A percentile compares a stretch with the other conserved stretches of the same genome.
These are phyloP conservation scores for Eupeodes latifasciatus DNA, from an alignment of 2,888 invertebrate species.

Conservation along the genomic window DNA sequence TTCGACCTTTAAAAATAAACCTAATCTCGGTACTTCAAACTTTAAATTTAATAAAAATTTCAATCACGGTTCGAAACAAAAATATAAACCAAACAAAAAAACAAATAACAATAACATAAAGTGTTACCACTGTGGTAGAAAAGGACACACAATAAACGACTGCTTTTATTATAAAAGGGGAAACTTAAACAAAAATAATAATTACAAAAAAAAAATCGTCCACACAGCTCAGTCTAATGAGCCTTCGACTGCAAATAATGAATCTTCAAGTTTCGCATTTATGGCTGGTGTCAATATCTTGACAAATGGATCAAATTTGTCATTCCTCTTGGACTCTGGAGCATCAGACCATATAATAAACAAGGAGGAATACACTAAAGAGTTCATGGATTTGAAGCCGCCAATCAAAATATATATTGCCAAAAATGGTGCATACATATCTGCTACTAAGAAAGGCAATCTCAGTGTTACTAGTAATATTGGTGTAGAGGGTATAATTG, in stretches of 20 bases:
- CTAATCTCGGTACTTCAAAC: too few relatives aligned
- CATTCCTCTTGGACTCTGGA: slow-evolving; percentile 49
- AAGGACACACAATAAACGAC: slow-evolving; percentile 78
- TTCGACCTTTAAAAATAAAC: too few relatives aligned
- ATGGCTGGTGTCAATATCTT: slow-evolving; percentile 24
- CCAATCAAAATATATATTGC: slow-evolving; percentile 58
- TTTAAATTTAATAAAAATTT: too few relatives aligned
- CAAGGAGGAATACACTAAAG: slow-evolving; percentile 38
- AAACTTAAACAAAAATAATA: slow-evolving; percentile 22
- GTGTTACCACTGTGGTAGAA: slow-evolving; percentile 79
- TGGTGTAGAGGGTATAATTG: slow-evolving; percentile 71
- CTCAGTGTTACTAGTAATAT: slow-evolving; percentile 78
- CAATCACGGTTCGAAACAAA: too few relatives aligned
- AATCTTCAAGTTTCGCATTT: slow-evolving; percentile 32
- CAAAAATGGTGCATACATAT: slow-evolving; percentile 64
- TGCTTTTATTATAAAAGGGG: slow-evolving; percentile 73
- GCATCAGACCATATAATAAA: slow-evolving; percentile 68
- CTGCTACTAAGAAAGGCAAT: slow-evolving; percentile 78
- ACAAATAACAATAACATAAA: slow-evolving; percentile 49
- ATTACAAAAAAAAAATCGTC: slow-evolving; percentile 9
- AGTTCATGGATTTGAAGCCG: slow-evolving; percentile 59
- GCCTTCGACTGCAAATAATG: slow-evolving; percentile 11
- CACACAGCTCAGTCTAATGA: slow-evolving; percentile 1
- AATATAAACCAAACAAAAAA: too few relatives aligned
- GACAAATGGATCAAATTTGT: neutral